Evolutionary conservation across 2,888 invertebrate genomes (phyloP).

Genomic region (Anticlea derivata): DNA sequence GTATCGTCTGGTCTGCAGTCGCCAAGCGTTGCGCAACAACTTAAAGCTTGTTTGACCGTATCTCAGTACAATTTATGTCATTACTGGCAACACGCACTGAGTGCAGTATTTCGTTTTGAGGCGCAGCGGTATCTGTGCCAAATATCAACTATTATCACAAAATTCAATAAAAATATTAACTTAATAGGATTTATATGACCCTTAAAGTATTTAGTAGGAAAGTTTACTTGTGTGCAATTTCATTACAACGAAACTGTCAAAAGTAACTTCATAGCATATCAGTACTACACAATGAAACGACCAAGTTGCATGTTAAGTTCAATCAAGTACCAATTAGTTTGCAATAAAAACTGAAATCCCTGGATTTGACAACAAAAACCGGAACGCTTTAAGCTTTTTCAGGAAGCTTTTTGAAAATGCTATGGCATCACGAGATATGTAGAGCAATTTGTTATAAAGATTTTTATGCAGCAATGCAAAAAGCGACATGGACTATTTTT

Average conservation of each 20-base stretch:
- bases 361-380: slow-evolving; percentile 13
- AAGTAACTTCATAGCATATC: background rate
- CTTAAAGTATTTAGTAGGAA: too few relatives aligned
- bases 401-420: slow-evolving; percentile 9
- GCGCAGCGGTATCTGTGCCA: too few relatives aligned
- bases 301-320: slow-evolving; percentile 28
- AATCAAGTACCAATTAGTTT: slow-evolving; percentile 36
- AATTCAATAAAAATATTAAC: too few relatives aligned
- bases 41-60: too few relatives aligned
- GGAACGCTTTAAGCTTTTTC: slow-evolving; percentile 9
- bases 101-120: too few relatives aligned
- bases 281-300: slow-evolving; percentile 13
- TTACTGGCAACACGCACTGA: too few relatives aligned
- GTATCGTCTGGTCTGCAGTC: too few relatives aligned
- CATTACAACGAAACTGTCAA: background rate
- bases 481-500: background rate
- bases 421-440: background rate
- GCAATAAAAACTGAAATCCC: slow-evolving; percentile 21
- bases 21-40: too few relatives aligned
- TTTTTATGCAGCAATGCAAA: background rate
- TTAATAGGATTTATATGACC: too few relatives aligned
- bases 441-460: background rate
- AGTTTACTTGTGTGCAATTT: too few relatives aligned
- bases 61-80: too few relatives aligned
- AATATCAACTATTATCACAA: too few relatives aligned